A percentile compares a stretch with the other conserved stretches of the same genome.
These are phyloP conservation scores for Chelonia mydas DNA, from an alignment of 2,797 vertebrate species.

Conservation along the genomic window DNA sequence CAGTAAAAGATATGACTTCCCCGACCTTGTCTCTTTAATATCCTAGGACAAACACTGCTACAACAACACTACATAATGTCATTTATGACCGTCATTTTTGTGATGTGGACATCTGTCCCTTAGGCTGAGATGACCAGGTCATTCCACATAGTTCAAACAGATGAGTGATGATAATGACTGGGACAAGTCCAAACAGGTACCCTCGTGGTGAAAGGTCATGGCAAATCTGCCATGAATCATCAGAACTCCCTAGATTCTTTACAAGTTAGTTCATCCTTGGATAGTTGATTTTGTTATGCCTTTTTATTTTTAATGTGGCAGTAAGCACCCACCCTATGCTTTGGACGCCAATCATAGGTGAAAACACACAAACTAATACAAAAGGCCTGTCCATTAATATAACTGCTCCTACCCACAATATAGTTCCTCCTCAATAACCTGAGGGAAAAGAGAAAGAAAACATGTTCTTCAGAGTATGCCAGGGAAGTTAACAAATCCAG, in stretches of 20 bases:
- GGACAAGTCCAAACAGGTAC: background rate
- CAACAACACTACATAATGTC: too few relatives aligned
- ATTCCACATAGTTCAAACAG: too few relatives aligned
- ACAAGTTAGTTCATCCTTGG: background rate
- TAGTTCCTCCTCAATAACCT: background rate
- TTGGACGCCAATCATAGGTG: background rate
- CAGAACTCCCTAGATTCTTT: too few relatives aligned
- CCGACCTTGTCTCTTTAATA: too few relatives aligned
- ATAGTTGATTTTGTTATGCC: background rate
- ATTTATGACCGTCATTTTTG: background rate
- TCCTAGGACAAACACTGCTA: too few relatives aligned
- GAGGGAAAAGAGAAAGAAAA: background rate
- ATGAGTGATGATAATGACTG: too few relatives aligned
- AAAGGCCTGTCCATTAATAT: background rate
- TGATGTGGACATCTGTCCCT: background rate
- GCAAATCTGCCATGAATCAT: background rate
- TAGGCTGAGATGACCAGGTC: background rate
- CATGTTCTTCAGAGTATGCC: background rate
- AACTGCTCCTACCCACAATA: background rate
- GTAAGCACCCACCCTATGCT: accelerated
- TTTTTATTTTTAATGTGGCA: accelerated
- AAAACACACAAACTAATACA: background rate
- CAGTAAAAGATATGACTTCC: too few relatives aligned
- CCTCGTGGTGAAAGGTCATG: background rate
- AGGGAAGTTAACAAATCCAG: background rate